These are phyloP conservation scores for Heliothis virescens DNA, from an alignment of 1,140 invertebrate species.

Conservation along the genomic window DNA sequence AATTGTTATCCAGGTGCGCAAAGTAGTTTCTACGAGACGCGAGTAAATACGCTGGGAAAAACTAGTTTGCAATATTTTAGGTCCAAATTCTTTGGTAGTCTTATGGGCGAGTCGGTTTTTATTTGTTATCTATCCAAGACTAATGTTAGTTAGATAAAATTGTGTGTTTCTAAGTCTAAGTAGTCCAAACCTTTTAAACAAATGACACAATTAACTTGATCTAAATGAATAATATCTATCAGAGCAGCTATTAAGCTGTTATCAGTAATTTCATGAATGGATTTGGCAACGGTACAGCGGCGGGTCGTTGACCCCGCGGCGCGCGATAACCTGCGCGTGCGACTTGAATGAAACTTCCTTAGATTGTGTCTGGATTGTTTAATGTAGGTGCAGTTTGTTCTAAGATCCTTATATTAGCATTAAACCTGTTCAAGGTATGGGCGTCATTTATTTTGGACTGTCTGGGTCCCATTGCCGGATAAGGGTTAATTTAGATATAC, in stretches of 20 bases:
- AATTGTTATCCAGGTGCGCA: no score
- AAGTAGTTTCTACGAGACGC: no score
- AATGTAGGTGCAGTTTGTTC: not conserved
- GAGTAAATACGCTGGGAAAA: no score
- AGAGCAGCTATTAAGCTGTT: slow-evolving; percentile 27
- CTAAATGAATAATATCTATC: not conserved
- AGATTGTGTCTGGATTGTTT: slow-evolving; percentile 41
- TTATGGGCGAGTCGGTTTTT: no score
- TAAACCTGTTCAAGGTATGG: not conserved
- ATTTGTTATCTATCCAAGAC: no score
- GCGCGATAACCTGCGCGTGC: slow-evolving; percentile 42
- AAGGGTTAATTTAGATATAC: no score
- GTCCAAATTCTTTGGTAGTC: no score
- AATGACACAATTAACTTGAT: not conserved
- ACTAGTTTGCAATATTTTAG: no score
- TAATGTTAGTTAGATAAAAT: no score
- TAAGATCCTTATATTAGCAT: not conserved
- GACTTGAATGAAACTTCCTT: slow-evolving; percentile 47
- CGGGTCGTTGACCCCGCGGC: slow-evolving; percentile 18
- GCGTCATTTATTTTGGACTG: no score
- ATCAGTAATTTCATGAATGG: slow-evolving; percentile 46
- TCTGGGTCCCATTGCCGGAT: no score
- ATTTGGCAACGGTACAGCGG: slow-evolving; percentile 47
- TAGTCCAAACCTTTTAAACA: not conserved
- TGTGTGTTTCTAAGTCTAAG: no score